Conservation (phyloP, 2,888 invertebrate species). For the Coelopa pilipes region DNA sequence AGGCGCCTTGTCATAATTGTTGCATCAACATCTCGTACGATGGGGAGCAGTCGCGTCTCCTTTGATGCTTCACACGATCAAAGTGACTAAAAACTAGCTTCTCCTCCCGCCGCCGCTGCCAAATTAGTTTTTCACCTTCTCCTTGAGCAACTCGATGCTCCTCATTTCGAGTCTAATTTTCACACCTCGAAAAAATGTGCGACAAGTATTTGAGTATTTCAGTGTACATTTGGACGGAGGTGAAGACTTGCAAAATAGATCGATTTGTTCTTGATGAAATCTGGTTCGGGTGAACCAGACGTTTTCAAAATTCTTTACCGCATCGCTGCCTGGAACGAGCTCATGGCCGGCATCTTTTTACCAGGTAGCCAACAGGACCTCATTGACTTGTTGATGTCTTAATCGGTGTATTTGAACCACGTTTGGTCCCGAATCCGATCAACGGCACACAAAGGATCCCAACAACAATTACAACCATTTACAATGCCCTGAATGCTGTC, state of each 20-base stretch:
- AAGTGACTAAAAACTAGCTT: not conserved
- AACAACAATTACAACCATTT: not conserved
- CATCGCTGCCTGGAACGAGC: no score
- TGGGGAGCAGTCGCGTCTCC: not conserved
- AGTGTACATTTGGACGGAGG: not conserved
- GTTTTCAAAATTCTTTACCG: no score
- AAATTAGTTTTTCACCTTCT: conserved; percentile 2
- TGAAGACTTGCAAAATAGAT: no score
- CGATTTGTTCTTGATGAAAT: no score
- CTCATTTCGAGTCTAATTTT: not conserved
- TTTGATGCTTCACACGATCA: not conserved
- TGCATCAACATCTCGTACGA: conserved; percentile 16
- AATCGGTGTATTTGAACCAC: not conserved
- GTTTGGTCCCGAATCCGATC: conserved; percentile 3
- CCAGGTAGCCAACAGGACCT: conserved; percentile 4
- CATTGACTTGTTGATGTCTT: conserved; percentile 24
- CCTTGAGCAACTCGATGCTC: not conserved
- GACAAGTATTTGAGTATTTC: not conserved
- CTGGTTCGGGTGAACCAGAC: no score
- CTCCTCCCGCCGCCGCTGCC: no score
- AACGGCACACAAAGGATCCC: not conserved
- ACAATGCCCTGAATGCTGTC: not conserved
- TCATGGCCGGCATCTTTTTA: not conserved
- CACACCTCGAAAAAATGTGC: not conserved
- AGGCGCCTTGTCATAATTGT: conserved; percentile 32